Percentiles rank a stretch among this genome's conserved stretches.
Evolutionary conservation across 2,888 invertebrate species (phyloP).

Genomic region (Osedax frankpressi): DNA sequence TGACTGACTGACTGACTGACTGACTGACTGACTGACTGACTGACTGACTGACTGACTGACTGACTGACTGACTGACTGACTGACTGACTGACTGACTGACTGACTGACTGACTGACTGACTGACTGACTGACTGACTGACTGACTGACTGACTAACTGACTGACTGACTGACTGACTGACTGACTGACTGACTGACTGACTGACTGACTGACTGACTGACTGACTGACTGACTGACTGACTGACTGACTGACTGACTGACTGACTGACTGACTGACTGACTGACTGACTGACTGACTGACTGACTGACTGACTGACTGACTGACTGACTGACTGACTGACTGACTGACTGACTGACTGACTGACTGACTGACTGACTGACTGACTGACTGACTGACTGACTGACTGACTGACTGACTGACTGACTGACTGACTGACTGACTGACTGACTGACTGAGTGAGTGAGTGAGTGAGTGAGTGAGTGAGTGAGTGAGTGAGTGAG

Average conservation of each 20-base stretch:
- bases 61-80: too few species aligned
- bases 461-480: slow-evolving; percentile 8
- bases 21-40: too few species aligned
- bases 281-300: slow-evolving; percentile 13
- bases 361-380: slow-evolving; percentile 23
- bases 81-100: too few species aligned
- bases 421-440: background rate
- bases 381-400: slow-evolving; percentile 22
- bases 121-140: too few species aligned
- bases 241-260: slow-evolving; percentile 18
- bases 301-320: slow-evolving; percentile 18
- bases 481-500: slow-evolving; percentile 24
- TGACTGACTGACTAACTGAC: too few species aligned
- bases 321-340: slow-evolving; percentile 21
- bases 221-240: slow-evolving; percentile 8
- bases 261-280: slow-evolving; percentile 14
- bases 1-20: too few species aligned
- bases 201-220: slow-evolving; percentile 12
- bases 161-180: too few species aligned
- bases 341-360: slow-evolving; percentile 19
- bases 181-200: slow-evolving; percentile 16
- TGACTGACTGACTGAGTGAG: background rate
- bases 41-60: too few species aligned
- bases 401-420: slow-evolving; percentile 16
- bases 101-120: too few species aligned